Evolutionary conservation across 2,888 invertebrate genomes (phyloP), one percentile per base, ranked within the genome.

Genomic region (Tetropium fuscum): DNA sequence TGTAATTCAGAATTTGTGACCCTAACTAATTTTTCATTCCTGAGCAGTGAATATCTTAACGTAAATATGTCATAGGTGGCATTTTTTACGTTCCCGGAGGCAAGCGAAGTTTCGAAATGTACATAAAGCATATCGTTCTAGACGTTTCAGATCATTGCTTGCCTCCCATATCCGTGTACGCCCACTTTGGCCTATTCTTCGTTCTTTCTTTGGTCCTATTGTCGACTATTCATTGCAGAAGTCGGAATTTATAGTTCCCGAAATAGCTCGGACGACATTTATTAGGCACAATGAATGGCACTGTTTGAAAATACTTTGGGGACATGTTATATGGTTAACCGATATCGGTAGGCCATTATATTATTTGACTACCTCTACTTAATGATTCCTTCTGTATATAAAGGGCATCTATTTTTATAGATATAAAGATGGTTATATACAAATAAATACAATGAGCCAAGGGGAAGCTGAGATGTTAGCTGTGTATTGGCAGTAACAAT

Each of bases 151-250:
- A 36, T 48, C 51, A 40, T 10, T 40, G 40, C 51, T 38, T 25
- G 51, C 51, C 25, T 27, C 32, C 51, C 51, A 15, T 40, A 38
- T 69, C 66, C 68, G 66, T 66, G 56, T 58, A 71, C 73, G 73
- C 73, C 73, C 64, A 66, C 72, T 68, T 71, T 66, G 69, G 68
- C 66, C 68, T 60, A 70, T 71, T 71, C 69, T 66, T 61, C 64
- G 58, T 30, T 51, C 58, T 64, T 68, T 64, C 68, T 62, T 62
- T 57, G 55, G 56, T 36, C 43, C 65, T 65, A 66, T 72, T 67
- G 66, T 72, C 72, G 70, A 64, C 69, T 70, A 74, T 73, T 74
- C 74, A 74, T 72, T 69, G 72, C 73, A 69, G 69, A 75, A 75
- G 72, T 74, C 69, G 66, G 66, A 72, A 74, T 76, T 74, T 72